These are phyloP conservation scores for Caloenas nicobarica DNA, from an alignment of 2,113 vertebrate genomes.

Conservation along the genomic window DNA sequence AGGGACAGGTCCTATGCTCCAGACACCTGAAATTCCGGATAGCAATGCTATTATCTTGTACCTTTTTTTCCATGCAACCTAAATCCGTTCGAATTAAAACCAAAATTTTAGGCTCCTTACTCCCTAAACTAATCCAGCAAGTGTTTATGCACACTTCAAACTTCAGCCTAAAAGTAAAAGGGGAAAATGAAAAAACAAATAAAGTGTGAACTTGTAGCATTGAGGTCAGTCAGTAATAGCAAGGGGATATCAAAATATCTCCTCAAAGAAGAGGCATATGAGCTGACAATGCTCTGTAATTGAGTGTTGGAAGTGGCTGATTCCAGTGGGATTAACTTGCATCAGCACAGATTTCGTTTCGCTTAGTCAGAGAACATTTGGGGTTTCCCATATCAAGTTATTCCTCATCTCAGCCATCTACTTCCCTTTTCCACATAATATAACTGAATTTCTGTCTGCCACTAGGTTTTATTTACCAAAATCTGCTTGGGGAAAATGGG, in stretches of 20 bases:
- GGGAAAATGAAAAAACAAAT: no score
- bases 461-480: background rate
- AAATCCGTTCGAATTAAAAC: background rate
- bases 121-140: background rate
- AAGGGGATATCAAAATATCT: background rate
- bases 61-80: background rate
- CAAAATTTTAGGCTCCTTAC: background rate
- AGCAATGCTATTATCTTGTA: background rate
- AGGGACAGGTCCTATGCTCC: background rate
- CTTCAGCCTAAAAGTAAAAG: background rate
- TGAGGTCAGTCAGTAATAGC: background rate
- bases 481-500: background rate
- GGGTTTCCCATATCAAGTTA: background rate
- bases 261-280: background rate
- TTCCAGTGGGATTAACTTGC: background rate
- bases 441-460: background rate
- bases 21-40: background rate
- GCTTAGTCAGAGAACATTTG: background rate
- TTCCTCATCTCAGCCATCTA: background rate
- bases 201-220: background rate
- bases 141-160: background rate
- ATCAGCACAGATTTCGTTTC: background rate
- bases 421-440: background rate
- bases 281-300: background rate
- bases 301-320: background rate